Conservation (phyloP, 30 jellyfish, hydroid and myxozoan species). For the Turritopsis rubra region DNA sequence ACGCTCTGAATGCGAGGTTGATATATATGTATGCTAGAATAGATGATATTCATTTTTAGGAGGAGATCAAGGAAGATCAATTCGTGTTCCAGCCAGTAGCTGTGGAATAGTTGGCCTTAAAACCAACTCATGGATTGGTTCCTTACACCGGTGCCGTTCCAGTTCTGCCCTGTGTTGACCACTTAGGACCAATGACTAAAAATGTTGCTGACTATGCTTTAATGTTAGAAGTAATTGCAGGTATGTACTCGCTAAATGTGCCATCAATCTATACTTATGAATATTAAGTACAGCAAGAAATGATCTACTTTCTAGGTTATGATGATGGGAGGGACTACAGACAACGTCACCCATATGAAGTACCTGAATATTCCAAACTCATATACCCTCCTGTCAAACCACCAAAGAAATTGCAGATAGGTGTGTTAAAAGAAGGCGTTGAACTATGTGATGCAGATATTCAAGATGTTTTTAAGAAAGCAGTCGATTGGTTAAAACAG, state of each 20-base stretch:
- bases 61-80: slow-evolving; percentile 22
- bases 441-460: too few species aligned
- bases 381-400: slow-evolving; percentile 2
- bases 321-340: slow-evolving; percentile 14
- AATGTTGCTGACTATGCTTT: too few species aligned
- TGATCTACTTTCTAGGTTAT: too few species aligned
- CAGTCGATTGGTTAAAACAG: too few species aligned
- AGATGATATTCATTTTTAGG: too few species aligned
- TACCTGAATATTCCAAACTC: background rate
- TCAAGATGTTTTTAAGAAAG: too few species aligned
- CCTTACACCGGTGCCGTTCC: slow-evolving; percentile 8
- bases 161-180: background rate
- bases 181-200: slow-evolving; percentile 13
- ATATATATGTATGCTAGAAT: too few species aligned
- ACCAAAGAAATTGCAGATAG: background rate
- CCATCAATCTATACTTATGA: too few species aligned
- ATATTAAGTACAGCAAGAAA: too few species aligned
- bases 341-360: background rate
- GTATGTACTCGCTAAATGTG: too few species aligned
- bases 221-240: slow-evolving; percentile 16
- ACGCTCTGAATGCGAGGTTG: too few species aligned
- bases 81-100: slow-evolving; percentile 13
- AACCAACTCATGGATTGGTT: slow-evolving; percentile 23
- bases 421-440: slow-evolving; percentile 8
- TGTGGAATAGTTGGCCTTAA: slow-evolving; percentile 16